Percentiles rank a stretch among this genome's conserved stretches.
Conservation (phyloP, 2,888 invertebrate species). For the Hipparchia sbordonii region DNA sequence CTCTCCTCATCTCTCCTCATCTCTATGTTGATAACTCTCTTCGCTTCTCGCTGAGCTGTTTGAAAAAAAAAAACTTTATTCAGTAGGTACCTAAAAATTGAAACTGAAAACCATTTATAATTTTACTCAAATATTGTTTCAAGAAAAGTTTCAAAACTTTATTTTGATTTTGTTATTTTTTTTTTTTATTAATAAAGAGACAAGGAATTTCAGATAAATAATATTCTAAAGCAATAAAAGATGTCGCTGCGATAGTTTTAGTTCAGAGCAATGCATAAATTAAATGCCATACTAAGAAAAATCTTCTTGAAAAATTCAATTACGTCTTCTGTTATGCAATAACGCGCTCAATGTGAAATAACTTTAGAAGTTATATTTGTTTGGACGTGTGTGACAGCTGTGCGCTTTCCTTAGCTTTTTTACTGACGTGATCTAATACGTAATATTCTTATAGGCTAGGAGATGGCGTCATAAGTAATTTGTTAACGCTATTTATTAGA, state of each 20-base stretch:
- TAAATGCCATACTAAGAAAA: constrained; percentile 19
- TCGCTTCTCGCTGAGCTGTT: no score
- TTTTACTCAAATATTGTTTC: no score
- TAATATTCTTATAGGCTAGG: constrained; percentile 43
- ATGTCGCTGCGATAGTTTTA: background rate
- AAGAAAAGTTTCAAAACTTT: no score
- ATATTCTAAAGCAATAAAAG: background rate
- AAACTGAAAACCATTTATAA: no score
- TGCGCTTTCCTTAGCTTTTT: constrained; percentile 45
- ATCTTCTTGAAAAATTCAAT: constrained; percentile 26
- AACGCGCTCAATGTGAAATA: background rate
- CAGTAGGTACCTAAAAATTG: no score
- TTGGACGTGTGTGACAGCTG: constrained; percentile 42
- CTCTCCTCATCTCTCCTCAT: no score
- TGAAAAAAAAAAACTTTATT: no score
- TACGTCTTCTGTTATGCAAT: constrained; percentile 5
- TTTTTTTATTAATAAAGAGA: background rate
- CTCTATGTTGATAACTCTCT: no score
- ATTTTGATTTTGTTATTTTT: background rate
- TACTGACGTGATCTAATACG: constrained; percentile 45
- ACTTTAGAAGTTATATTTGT: constrained; percentile 20
- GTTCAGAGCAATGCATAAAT: constrained; percentile 4
- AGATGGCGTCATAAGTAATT: constrained; percentile 12
- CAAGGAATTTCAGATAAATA: background rate
- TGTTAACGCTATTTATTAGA: background rate